Percentiles rank a stretch among this genome's conserved stretches.
Evolutionary conservation across 2,113 vertebrate genomes (phyloP).

Genomic region (Apteryx owenii): DNA sequence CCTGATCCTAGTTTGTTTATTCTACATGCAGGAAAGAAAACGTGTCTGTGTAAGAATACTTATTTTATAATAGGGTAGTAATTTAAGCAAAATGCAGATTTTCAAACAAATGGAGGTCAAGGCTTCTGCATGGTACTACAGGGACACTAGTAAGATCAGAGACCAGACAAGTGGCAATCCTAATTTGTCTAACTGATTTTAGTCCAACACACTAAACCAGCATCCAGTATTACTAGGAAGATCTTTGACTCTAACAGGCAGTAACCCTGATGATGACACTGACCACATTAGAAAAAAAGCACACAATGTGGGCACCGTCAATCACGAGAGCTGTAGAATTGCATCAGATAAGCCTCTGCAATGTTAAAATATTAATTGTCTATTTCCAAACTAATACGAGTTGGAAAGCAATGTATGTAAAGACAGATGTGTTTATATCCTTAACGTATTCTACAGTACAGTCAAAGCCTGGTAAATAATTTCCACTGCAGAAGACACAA

Average conservation of each 20-base stretch:
- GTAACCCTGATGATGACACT: neutral
- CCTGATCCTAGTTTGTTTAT: slow-evolving; percentile 97
- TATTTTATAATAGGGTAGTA: neutral
- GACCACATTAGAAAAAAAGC: neutral
- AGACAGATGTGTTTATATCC: neutral
- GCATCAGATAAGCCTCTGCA: neutral
- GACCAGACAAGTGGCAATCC: neutral
- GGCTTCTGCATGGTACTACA: neutral
- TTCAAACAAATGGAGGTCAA: neutral
- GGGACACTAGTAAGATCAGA: neutral
- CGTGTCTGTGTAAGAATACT: neutral
- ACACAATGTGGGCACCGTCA: neutral
- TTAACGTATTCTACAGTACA: neutral
- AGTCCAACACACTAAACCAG: neutral
- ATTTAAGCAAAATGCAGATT: slow-evolving; percentile 18
- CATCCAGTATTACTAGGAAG: neutral
- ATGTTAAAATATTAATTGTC: neutral
- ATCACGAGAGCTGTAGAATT: neutral
- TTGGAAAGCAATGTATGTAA: neutral
- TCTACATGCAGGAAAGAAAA: slow-evolving; percentile 69
- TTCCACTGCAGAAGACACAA: neutral
- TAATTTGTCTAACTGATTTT: neutral
- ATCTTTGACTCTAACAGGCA: neutral
- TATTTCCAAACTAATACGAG: neutral
- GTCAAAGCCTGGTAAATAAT: neutral